These are phyloP conservation scores for Camelus dromedarius DNA, from an alignment of 2,113 vertebrate species.

Conservation along the genomic window DNA sequence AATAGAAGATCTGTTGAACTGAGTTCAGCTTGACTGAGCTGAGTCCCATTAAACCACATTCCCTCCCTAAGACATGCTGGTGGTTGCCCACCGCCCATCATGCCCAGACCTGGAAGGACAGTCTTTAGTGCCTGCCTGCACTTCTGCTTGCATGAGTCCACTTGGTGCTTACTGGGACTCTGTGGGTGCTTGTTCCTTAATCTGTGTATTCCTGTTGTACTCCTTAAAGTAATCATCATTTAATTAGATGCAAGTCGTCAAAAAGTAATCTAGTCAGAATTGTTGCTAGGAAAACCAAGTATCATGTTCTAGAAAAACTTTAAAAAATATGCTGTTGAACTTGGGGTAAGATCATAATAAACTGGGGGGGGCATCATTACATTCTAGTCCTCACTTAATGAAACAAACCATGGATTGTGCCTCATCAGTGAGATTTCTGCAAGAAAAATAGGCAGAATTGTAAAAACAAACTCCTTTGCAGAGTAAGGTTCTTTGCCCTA, in stretches of 20 bases:
- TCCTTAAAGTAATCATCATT: background rate
- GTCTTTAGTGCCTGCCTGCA: accelerated
- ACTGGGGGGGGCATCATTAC: background rate
- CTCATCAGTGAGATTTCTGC: background rate
- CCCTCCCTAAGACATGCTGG: background rate
- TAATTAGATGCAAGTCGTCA: background rate
- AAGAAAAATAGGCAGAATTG: background rate
- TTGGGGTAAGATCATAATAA: background rate
- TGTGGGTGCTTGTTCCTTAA: background rate
- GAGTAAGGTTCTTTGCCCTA: background rate
- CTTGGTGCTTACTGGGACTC: background rate
- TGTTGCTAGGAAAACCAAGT: background rate
- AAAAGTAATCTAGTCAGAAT: background rate
- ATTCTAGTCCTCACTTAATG: background rate
- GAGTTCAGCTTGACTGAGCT: background rate
- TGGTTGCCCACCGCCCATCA: background rate
- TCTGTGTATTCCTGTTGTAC: background rate
- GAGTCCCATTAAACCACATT: background rate
- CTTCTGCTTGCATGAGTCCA: background rate
- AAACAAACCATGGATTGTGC: background rate
- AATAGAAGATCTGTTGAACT: background rate
- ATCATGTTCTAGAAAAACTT: background rate
- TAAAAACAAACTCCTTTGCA: background rate
- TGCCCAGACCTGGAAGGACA: background rate
- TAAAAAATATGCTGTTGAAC: background rate